Conservation (phyloP, 2,113 vertebrate species). For the Leptobrachium leishanense region DNA sequence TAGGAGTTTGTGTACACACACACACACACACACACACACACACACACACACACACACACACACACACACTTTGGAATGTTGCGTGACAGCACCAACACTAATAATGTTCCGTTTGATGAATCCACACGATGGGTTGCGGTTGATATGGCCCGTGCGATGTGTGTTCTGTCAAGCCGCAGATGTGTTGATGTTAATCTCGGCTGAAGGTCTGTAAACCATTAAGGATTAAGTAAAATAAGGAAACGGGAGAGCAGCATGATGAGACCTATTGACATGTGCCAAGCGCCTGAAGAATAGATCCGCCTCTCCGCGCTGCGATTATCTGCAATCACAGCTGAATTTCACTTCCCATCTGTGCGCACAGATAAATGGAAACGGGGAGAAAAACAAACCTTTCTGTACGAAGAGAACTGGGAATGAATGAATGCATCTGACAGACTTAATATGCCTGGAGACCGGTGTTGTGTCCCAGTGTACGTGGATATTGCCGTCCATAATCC, state of each 20-base stretch:
- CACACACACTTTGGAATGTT: no score
- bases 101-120: no score
- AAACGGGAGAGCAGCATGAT: constrained; percentile 32
- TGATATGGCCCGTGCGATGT: background rate
- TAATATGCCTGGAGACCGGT: no score
- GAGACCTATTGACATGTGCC: constrained; percentile 5
- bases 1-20: no score
- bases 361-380: constrained; percentile 12
- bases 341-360: constrained; percentile 18
- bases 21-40: no score
- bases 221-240: constrained; percentile 51
- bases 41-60: no score
- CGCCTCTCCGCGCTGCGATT: background rate
- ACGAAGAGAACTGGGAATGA: background rate
- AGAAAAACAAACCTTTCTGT: no score
- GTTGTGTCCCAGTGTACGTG: no score
- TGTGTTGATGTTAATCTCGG: background rate
- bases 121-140: background rate
- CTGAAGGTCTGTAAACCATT: constrained; percentile 46
- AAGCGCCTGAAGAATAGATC: background rate
- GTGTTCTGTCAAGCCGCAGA: background rate
- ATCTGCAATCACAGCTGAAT: background rate
- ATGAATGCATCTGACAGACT: no score
- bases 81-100: no score
- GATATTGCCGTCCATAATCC: no score